phyloP scores from a whole-genome alignment of 2,113 vertebrate species.

The Forbesichthys papilliferus region DNA sequence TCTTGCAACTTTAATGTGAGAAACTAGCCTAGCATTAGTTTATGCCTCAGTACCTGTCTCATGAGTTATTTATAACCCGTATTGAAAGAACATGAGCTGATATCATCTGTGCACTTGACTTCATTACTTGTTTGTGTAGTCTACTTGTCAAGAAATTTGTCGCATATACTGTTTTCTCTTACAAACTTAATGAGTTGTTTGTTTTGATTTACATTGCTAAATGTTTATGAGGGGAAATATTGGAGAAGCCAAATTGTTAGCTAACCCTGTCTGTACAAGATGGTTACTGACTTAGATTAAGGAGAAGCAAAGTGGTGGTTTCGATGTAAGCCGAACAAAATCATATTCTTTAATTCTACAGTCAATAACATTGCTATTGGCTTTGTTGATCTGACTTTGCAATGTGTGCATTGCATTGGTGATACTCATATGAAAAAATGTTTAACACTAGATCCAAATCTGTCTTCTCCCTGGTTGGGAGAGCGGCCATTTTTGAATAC shows the following conservation, averaged over 20 bases:
- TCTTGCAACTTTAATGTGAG: not conserved
- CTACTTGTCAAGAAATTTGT: slow-evolving; percentile 22
- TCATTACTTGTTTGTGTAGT: slow-evolving; percentile 13
- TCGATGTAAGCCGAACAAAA: slow-evolving; percentile 44
- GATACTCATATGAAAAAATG: no score
- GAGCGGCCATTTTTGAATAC: slow-evolving; percentile 10
- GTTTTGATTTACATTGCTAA: slow-evolving; percentile 43
- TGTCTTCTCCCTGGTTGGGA: no score
- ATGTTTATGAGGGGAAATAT: slow-evolving; percentile 63
- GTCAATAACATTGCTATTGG: slow-evolving; percentile 48
- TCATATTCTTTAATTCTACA: slow-evolving; percentile 46
- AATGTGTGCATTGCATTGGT: no score
- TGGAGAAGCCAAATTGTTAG: slow-evolving; percentile 51
- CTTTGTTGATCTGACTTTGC: slow-evolving; percentile 10
- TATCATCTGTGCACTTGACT: slow-evolving; percentile 5
- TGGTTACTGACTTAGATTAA: slow-evolving; percentile 51
- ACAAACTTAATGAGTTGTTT: slow-evolving; percentile 36
- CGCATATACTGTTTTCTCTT: slow-evolving; percentile 13
- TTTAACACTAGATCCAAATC: no score
- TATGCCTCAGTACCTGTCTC: not conserved
- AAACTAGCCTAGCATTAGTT: not conserved
- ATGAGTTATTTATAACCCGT: not conserved
- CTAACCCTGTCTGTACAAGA: slow-evolving; percentile 41
- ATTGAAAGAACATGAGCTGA: slow-evolving; percentile 1
- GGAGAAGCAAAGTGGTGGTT: slow-evolving; percentile 43